A percentile compares a stretch with the other conserved stretches of the same genome.
Evolutionary conservation across 2,113 vertebrate species (phyloP).

Genomic region (Talpa occidentalis): DNA sequence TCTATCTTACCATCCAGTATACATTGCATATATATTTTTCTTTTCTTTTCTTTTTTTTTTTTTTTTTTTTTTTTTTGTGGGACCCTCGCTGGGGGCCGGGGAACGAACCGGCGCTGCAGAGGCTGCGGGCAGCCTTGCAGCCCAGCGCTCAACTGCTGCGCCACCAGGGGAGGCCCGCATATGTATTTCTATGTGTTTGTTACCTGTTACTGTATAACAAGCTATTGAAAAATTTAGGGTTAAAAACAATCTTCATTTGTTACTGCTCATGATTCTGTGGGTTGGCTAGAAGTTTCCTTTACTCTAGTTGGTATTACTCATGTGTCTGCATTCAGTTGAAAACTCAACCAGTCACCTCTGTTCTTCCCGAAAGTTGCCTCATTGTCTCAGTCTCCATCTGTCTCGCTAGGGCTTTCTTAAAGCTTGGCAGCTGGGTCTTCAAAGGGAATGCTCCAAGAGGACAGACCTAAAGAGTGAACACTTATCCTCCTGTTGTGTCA

Average conservation of each 20-base stretch:
- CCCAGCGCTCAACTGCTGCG: no score
- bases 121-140: no score
- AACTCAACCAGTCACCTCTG: neutral
- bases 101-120: no score
- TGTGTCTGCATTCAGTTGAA: neutral
- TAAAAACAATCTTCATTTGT: neutral
- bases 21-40: no score
- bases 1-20: neutral
- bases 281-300: neutral
- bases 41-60: no score
- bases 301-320: neutral
- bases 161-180: no score
- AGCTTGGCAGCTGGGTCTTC: neutral
- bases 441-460: neutral
- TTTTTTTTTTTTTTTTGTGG: no score
- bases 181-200: neutral
- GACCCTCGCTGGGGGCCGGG: no score
- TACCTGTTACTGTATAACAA: neutral
- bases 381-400: neutral
- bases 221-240: neutral
- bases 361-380: neutral
- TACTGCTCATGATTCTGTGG: neutral
- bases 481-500: neutral
- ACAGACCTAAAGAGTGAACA: neutral
- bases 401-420: neutral